Evolutionary conservation across 2,797 vertebrate species (phyloP), one percentile per base, ranked within the genome.

Genomic region (Glyptemys insculpta): DNA sequence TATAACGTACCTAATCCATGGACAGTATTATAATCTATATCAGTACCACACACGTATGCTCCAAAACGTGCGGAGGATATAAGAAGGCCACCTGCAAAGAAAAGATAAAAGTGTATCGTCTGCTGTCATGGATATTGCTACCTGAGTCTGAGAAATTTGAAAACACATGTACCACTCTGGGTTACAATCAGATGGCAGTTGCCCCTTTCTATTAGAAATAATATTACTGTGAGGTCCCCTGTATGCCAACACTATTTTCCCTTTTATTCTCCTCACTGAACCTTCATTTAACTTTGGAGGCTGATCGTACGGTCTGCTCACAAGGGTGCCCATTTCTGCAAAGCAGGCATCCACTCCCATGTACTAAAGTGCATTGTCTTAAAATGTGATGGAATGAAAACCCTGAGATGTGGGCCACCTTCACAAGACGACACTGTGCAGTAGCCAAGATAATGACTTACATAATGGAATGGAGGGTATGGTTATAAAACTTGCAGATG

Each of bases 1-100:
- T 0, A 10, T 47, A 92, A 98, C 98, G 95, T 98, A 99, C 99
- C 99, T 98, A 99, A 98, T 86, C 99, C 99, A 49, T 99, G 99
- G 93, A 99, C 98, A 79, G 99, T 99, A 98, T 99, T 99, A 98
- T 99, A 99, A 98, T 99, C 99, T 83, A 99, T 99, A 96, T 99
- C 99, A 83, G 99, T 98, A 92, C 99, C 99, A 96, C 98, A 99
- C 4, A 99, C 99, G 54, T 99, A 99, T 0, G 99, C 99, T 91
- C 99, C 99, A 93, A 99, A 99, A 97, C 99, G 99, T 90, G 99
- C 99, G 95, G 99, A 99, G 19, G 99, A 99, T 44, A 99, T 98
- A 89, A 99, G 98, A 93, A 99, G 98, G 94, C 99, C 99, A 92
- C 99, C 99, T 99, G 86, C 21, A 94, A 56, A 93, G 62, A 8